Conservation (phyloP, 2,797 vertebrate genomes). For the Sebastes vulpes region DNA sequence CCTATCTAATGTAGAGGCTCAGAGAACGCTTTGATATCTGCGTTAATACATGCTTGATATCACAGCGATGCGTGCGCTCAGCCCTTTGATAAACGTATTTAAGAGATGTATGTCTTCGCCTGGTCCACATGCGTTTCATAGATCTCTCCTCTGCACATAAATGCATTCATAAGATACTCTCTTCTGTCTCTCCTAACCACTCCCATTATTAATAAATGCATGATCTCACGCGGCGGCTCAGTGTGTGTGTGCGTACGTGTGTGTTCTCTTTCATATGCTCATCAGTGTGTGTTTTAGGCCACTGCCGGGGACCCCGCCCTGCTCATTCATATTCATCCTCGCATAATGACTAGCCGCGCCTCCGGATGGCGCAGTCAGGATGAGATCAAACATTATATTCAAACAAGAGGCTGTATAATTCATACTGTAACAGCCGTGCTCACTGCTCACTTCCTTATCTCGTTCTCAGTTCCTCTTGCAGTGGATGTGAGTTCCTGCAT, state of each 20-base stretch:
- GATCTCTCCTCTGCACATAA: conserved; percentile 71
- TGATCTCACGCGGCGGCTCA: conserved; percentile 70
- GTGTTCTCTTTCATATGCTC: conserved; percentile 74
- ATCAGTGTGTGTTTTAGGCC: conserved; percentile 70
- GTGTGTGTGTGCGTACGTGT: conserved; percentile 29
- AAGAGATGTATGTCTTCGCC: conserved; percentile 73
- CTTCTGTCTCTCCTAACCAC: conserved; percentile 66
- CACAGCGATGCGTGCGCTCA: conserved; percentile 48
- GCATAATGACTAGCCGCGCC: conserved; percentile 76
- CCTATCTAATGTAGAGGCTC: conserved; percentile 38
- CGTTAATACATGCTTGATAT: conserved; percentile 73
- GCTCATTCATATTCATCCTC: conserved; percentile 80
- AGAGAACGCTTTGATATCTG: conserved; percentile 72
- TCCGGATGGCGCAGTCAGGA: conserved; percentile 65
- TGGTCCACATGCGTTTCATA: conserved; percentile 62
- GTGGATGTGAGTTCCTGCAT: conserved; percentile 26
- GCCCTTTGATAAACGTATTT: conserved; percentile 83
- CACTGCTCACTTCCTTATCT: conserved; percentile 45
- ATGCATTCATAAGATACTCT: conserved; percentile 78
- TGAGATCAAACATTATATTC: conserved; percentile 79
- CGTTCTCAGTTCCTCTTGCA: conserved; percentile 35
- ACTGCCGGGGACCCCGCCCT: conserved; percentile 65
- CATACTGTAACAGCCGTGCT: conserved; percentile 44
- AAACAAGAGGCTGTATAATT: conserved; percentile 76
- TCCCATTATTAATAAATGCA: conserved; percentile 85